Percentiles rank a stretch among this genome's conserved stretches.
Evolutionary conservation across 2,113 vertebrate genomes (phyloP).

Genomic region (Meles meles): DNA sequence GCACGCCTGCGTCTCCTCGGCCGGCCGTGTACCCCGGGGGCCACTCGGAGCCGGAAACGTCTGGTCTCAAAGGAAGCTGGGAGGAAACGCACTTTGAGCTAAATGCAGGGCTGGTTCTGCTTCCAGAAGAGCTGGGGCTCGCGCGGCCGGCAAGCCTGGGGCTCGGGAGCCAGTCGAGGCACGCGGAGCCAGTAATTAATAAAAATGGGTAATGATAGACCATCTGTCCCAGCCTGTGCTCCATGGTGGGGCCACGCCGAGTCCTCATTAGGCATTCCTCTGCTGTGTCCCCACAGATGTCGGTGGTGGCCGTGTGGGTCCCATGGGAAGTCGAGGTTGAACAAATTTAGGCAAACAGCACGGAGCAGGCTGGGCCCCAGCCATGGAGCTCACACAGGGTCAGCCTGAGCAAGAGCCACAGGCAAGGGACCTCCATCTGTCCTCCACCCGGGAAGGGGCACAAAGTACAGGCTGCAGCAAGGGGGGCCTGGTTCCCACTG

Average conservation of each 20-base stretch:
- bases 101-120: not conserved
- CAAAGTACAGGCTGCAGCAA: rapidly evolving
- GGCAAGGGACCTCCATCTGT: not conserved
- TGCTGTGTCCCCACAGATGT: constrained; percentile 24
- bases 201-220: constrained; percentile 65
- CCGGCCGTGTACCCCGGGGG: not conserved
- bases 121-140: constrained; percentile 25
- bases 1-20: not conserved
- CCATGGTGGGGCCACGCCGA: not conserved
- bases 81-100: not conserved
- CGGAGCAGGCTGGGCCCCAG: not conserved
- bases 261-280: constrained; percentile 68
- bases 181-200: constrained; percentile 58
- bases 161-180: constrained; percentile 43
- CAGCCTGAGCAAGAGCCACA: not conserved
- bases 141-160: not conserved
- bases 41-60: constrained; percentile 30
- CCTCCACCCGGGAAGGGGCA: not conserved
- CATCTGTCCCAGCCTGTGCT: constrained; percentile 54
- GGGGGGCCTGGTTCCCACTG: not conserved
- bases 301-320: not conserved
- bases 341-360: constrained; percentile 11
- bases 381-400: rapidly evolving
- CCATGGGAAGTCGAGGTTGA: constrained; percentile 22
- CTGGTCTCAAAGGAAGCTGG: constrained; percentile 1